These are phyloP conservation scores for Rhagophthalmus giganteus DNA, from an alignment of 2,888 invertebrate genomes.

Conservation along the genomic window DNA sequence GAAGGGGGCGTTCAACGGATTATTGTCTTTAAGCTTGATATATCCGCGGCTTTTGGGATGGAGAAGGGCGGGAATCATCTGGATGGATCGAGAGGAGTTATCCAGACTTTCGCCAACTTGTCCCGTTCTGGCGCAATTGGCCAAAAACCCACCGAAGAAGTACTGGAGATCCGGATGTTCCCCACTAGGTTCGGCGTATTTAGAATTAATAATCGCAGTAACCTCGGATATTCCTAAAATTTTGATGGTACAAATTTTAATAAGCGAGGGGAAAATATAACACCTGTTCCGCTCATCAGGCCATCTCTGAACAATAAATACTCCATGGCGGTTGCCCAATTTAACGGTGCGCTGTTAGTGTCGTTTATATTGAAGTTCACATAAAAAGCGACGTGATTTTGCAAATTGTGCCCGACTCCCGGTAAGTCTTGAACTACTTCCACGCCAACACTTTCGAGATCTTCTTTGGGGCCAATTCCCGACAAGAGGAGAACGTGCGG, in stretches of 20 bases:
- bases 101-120: constrained; percentile 79
- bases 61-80: constrained; percentile 79
- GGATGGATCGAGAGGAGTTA: constrained; percentile 69
- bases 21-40: constrained; percentile 68
- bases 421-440: constrained; percentile 73
- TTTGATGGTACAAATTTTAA: no score
- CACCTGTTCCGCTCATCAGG: constrained; percentile 85
- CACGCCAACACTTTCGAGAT: constrained; percentile 65
- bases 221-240: constrained; percentile 76
- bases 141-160: constrained; percentile 85
- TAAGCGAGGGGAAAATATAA: no score
- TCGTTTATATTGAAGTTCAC: constrained; percentile 80
- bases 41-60: constrained; percentile 86
- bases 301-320: constrained; percentile 86
- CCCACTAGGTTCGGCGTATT: constrained; percentile 71
- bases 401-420: constrained; percentile 82
- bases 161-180: constrained; percentile 84
- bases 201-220: constrained; percentile 80
- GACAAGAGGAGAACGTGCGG: constrained; percentile 91
- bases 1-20: constrained; percentile 80
- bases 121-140: constrained; percentile 83
- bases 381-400: constrained; percentile 83
- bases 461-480: constrained; percentile 80
- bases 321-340: constrained; percentile 92
- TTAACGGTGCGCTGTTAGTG: constrained; percentile 81